A percentile compares a stretch with the other conserved stretches of the same genome.
These are phyloP conservation scores for Petaurus breviceps DNA, from an alignment of 2,113 vertebrate genomes.

Conservation along the genomic window DNA sequence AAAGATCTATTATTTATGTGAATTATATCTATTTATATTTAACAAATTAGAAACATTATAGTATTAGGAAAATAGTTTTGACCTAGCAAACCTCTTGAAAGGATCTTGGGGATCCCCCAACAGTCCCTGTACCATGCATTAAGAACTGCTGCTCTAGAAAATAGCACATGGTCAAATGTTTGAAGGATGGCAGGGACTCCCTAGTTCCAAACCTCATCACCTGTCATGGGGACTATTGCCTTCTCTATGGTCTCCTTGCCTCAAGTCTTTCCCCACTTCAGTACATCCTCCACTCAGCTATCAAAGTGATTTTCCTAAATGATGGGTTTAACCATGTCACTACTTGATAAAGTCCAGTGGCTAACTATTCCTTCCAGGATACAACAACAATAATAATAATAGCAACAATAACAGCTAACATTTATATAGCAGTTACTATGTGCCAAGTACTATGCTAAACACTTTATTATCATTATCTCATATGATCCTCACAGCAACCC, in stretches of 20 bases:
- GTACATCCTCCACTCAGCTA: background rate
- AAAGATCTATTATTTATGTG: too few relatives aligned
- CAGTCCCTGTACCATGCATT: too few relatives aligned
- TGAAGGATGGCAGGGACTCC: too few relatives aligned
- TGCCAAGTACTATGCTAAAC: background rate
- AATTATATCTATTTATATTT: too few relatives aligned
- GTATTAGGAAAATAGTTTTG: too few relatives aligned
- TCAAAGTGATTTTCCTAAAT: background rate
- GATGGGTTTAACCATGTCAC: background rate
- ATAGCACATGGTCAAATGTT: too few relatives aligned
- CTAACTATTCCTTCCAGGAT: background rate
- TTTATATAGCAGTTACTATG: background rate
- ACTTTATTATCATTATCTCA: background rate
- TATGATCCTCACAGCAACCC: background rate
- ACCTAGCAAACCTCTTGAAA: too few relatives aligned
- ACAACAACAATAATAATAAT: background rate
- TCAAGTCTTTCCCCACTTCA: background rate
- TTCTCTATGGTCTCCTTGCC: background rate
- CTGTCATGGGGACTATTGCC: background rate
- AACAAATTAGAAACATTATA: too few relatives aligned
- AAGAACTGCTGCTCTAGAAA: too few relatives aligned
- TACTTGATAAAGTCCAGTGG: background rate
- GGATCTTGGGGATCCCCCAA: too few relatives aligned
- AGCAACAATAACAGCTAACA: background rate
- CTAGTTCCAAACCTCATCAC: background rate